phyloP scores from a whole-genome alignment of 1,140 invertebrate genomes.

The Hesperophylax magnus region DNA sequence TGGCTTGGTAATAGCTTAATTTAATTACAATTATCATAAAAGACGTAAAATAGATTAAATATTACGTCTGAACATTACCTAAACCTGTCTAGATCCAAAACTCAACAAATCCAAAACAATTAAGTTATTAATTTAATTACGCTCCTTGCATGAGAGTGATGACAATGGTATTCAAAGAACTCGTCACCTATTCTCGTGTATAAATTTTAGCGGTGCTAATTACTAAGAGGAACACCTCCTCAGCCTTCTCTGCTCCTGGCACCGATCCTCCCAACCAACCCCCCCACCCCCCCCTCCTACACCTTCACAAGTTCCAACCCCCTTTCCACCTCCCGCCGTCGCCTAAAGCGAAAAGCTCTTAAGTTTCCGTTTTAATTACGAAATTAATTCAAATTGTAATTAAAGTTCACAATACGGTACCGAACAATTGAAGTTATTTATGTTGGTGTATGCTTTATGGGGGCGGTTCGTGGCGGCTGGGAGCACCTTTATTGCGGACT shows the following conservation, averaged over 20 bases:
- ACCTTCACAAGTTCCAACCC: background rate
- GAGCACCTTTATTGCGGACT: conserved; percentile 51
- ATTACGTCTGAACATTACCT: no score
- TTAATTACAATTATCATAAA: no score
- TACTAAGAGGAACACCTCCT: conserved; percentile 26
- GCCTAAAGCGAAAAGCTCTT: conserved; percentile 59
- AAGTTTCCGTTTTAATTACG: conserved; percentile 59
- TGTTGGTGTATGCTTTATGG: conserved; percentile 59
- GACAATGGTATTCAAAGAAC: conserved; percentile 14
- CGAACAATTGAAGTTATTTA: conserved; percentile 59
- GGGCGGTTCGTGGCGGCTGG: conserved; percentile 34
- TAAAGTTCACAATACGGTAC: conserved; percentile 59
- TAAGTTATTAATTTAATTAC: conserved; percentile 3
- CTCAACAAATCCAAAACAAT: background rate
- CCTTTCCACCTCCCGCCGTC: conserved; percentile 5
- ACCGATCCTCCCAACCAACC: background rate
- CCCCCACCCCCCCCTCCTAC: background rate
- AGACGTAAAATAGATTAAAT: no score
- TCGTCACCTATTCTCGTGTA: conserved; percentile 48
- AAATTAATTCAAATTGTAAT: conserved; percentile 60
- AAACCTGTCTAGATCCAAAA: no score
- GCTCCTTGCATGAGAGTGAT: background rate
- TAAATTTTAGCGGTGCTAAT: conserved; percentile 56
- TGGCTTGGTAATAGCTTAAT: no score
- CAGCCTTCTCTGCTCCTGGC: background rate